These are phyloP conservation scores for Drosophila nr. medialis DNA, from an alignment of 2,888 invertebrate genomes.

Conservation along the genomic window DNA sequence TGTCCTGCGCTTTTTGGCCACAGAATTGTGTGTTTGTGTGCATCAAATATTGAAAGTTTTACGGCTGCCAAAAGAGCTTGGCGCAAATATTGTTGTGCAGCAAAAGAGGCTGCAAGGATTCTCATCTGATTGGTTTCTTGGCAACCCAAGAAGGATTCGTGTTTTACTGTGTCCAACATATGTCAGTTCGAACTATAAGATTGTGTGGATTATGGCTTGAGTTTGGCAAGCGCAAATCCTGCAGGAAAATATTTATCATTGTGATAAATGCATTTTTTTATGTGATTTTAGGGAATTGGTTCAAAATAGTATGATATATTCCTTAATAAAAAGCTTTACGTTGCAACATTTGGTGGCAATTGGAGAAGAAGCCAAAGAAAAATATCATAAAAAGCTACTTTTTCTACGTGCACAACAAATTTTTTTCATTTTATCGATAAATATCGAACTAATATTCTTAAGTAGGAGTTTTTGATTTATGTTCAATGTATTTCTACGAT, in stretches of 20 bases:
- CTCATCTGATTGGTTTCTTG: conserved; percentile 68
- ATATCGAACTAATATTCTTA: background rate
- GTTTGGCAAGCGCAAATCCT: conserved; percentile 26
- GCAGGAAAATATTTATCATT: conserved; percentile 8
- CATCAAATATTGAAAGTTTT: conserved; percentile 72
- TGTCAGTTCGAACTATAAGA: conserved; percentile 10
- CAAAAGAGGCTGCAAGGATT: conserved; percentile 11
- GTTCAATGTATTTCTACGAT: conserved; percentile 27
- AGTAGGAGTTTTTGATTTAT: conserved; percentile 8
- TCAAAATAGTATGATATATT: background rate
- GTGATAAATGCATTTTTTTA: background rate
- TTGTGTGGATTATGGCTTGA: conserved; percentile 19
- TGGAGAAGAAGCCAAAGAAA: too few species aligned
- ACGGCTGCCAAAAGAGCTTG: conserved; percentile 45
- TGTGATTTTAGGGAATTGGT: background rate
- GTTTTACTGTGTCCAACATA: conserved; percentile 1
- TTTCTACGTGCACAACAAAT: too few species aligned
- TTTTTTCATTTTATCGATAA: background rate
- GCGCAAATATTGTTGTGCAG: conserved; percentile 31
- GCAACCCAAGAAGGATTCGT: conserved; percentile 39
- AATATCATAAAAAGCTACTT: too few species aligned
- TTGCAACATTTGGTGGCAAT: background rate
- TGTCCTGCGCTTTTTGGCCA: conserved; percentile 72
- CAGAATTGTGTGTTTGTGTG: conserved; percentile 38
- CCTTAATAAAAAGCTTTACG: background rate